Conservation (phyloP, 2,888 invertebrate species). For the Carterocephalus palaemon region DNA sequence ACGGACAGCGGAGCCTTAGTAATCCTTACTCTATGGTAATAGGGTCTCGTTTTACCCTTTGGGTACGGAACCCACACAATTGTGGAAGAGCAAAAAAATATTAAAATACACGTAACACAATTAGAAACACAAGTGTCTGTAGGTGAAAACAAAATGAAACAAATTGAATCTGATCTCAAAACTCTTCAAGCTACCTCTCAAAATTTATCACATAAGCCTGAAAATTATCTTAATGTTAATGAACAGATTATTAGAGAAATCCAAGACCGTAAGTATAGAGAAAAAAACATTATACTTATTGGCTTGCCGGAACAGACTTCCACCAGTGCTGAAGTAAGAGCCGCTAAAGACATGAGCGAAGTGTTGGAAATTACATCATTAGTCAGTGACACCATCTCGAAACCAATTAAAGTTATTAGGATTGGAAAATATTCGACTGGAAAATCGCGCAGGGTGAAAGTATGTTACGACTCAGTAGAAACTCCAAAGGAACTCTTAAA, state of each 20-base stretch:
- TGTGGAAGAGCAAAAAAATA: constrained; percentile 17
- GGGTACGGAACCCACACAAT: too few relatives aligned
- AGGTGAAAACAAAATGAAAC: constrained; percentile 15
- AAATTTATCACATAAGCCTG: background rate
- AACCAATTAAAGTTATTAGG: constrained; percentile 15
- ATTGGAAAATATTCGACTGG: constrained; percentile 21
- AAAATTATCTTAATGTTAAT: constrained; percentile 9
- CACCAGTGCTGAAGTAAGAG: background rate
- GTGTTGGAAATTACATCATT: constrained; percentile 13
- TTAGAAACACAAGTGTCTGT: constrained; percentile 15
- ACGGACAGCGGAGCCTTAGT: too few relatives aligned
- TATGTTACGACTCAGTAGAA: constrained; percentile 21
- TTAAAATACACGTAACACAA: constrained; percentile 19
- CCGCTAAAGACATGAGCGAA: constrained; percentile 7
- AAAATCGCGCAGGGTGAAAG: constrained; percentile 20
- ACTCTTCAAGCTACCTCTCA: constrained; percentile 1
- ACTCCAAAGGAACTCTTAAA: constrained; percentile 10
- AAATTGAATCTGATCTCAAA: constrained; percentile 13
- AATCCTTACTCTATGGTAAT: too few relatives aligned
- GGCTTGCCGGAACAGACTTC: constrained; percentile 19
- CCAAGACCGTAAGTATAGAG: constrained; percentile 24
- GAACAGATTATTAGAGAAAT: constrained; percentile 24
- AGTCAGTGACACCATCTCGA: constrained; percentile 5
- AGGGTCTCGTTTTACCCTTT: too few relatives aligned
- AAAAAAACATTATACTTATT: constrained; percentile 15